Conservation (phyloP, 2,797 vertebrate species). For the Moxostoma hubbsi region DNA sequence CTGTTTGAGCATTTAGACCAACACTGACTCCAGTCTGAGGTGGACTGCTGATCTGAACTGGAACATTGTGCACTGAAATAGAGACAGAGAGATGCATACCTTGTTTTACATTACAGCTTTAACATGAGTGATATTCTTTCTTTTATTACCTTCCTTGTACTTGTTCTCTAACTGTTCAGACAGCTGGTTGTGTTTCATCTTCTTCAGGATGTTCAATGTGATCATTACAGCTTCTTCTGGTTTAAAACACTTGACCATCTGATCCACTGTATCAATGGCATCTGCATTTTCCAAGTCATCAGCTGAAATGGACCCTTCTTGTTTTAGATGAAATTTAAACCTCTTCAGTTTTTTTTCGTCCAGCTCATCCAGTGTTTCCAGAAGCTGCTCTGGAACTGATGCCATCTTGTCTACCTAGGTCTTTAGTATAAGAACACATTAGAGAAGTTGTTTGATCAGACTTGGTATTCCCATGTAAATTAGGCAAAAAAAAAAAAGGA, state of each 20-base stretch:
- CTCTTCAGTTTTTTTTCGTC: accelerated
- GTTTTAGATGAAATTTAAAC: conserved; percentile 44
- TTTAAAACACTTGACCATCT: neutral
- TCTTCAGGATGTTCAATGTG: conserved; percentile 37
- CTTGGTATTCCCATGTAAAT: too few species aligned
- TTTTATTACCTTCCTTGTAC: conserved; percentile 12
- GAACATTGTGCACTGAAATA: neutral
- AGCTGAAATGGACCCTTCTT: accelerated
- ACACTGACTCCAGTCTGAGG: neutral
- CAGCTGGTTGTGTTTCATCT: neutral
- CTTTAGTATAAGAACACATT: neutral
- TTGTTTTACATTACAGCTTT: neutral
- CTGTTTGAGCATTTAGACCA: neutral
- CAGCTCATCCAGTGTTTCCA: conserved; percentile 15
- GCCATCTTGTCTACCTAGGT: neutral
- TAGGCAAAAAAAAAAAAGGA: too few species aligned
- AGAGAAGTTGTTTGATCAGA: neutral
- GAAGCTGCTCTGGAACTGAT: conserved; percentile 6
- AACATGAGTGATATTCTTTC: neutral
- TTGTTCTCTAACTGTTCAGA: conserved; percentile 60
- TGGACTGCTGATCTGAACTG: neutral
- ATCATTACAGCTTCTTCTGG: neutral
- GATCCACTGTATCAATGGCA: accelerated
- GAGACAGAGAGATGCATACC: neutral
- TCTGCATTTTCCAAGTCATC: accelerated